These are phyloP conservation scores for Sternotherus odoratus DNA, from an alignment of 2,797 vertebrate genomes.

Conservation along the genomic window DNA sequence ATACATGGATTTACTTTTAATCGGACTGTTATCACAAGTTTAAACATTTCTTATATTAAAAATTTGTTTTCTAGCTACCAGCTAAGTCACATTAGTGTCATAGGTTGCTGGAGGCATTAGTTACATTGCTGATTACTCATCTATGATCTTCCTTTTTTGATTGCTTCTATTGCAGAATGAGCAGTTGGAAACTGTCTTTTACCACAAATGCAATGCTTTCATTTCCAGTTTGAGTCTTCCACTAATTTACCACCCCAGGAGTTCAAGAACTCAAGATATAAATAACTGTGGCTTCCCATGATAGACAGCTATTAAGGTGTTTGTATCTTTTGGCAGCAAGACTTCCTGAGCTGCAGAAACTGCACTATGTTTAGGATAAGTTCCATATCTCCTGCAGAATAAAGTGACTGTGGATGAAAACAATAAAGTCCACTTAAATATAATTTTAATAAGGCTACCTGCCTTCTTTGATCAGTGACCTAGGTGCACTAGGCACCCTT, in stretches of 20 bases:
- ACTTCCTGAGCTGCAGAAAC: not conserved
- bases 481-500: not conserved
- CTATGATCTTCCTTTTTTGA: rapidly evolving
- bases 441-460: not conserved
- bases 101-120: rapidly evolving
- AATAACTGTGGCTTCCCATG: not conserved
- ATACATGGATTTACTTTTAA: not conserved
- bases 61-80: not conserved
- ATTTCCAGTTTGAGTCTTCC: not conserved
- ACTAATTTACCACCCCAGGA: not conserved
- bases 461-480: slow-evolving; percentile 4
- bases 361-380: not conserved
- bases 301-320: not conserved
- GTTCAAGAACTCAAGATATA: not conserved
- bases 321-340: not conserved
- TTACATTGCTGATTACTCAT: not conserved
- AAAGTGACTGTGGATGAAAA: slow-evolving; percentile 21
- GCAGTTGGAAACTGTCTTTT: not conserved
- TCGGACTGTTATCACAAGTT: not conserved
- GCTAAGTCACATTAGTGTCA: not conserved
- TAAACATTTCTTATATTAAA: not conserved
- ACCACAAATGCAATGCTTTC: not conserved
- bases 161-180: not conserved
- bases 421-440: not conserved
- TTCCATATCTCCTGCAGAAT: not conserved